Evolutionary conservation across 2,888 invertebrate genomes (phyloP).

Genomic region (Augochlorella aurata): DNA sequence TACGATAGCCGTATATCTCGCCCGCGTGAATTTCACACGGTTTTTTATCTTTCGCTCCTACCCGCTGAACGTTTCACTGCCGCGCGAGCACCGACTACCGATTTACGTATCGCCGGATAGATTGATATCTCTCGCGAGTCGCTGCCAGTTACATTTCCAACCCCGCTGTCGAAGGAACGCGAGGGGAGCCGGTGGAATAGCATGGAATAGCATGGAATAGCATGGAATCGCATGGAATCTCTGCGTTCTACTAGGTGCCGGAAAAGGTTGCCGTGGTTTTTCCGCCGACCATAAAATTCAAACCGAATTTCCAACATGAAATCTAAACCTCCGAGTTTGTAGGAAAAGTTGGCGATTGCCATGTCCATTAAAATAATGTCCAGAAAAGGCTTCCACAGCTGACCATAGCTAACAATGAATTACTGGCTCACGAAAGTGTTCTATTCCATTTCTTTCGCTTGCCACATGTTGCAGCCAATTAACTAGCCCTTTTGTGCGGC

Average conservation of each 20-base stretch:
- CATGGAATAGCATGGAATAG: too few relatives aligned
- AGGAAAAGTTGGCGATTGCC: neutral
- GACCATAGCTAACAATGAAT: neutral
- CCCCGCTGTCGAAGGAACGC: neutral
- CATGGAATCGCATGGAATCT: too few relatives aligned
- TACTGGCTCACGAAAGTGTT: neutral
- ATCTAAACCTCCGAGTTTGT: neutral
- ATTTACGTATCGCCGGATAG: slow-evolving; percentile 9
- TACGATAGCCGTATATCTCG: slow-evolving; percentile 17
- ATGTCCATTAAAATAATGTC: neutral
- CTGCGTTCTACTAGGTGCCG: neutral
- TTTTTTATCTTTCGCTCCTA: neutral
- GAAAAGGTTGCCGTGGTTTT: neutral
- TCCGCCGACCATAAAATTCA: neutral
- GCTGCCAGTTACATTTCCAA: neutral
- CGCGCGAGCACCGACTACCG: neutral
- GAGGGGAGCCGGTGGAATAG: slow-evolving; percentile 33
- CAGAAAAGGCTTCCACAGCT: neutral
- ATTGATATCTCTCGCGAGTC: slow-evolving; percentile 2
- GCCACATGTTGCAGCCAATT: slow-evolving; percentile 6
- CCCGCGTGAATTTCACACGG: slow-evolving; percentile 46
- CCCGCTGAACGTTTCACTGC: neutral
- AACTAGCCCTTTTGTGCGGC: neutral
- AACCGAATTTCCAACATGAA: neutral
- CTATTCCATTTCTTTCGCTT: neutral